A percentile compares a stretch with the other conserved stretches of the same genome.
Conservation (phyloP, 2,797 vertebrate genomes). For the Hafferia zeledoni region DNA sequence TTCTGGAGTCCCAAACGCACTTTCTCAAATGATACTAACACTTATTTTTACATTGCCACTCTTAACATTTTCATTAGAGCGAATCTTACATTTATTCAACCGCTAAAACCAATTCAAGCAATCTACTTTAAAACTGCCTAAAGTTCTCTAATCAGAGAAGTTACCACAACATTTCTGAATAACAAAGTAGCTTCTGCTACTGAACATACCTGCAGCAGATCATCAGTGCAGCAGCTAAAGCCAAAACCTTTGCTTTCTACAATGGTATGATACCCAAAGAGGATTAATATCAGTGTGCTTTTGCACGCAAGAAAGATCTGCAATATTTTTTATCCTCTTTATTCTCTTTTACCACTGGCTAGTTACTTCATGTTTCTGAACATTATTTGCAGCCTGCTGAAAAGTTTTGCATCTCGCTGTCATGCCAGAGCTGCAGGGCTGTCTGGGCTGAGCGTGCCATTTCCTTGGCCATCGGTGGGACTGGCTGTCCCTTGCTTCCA, state of each 20-base stretch:
- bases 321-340: not conserved
- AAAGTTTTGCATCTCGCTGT: not conserved
- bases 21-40: not conserved
- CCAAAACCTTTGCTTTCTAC: not conserved
- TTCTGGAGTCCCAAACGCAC: not conserved
- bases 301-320: not conserved
- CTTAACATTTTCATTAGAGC: not conserved
- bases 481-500: not conserved
- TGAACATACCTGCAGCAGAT: not conserved
- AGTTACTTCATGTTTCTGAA: not conserved
- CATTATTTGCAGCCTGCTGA: not conserved
- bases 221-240: not conserved
- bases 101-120: not conserved
- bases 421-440: fast-evolving
- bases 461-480: not conserved
- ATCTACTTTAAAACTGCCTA: not conserved
- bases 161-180: not conserved
- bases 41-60: not conserved
- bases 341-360: not conserved
- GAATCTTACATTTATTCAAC: not conserved
- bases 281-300: fast-evolving
- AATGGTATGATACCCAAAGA: fast-evolving
- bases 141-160: not conserved
- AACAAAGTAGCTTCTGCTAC: not conserved
- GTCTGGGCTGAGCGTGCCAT: fast-evolving